These are phyloP conservation scores for Cricetomys ansorgei DNA, from an alignment of 2,113 vertebrate genomes.

Conservation along the genomic window DNA sequence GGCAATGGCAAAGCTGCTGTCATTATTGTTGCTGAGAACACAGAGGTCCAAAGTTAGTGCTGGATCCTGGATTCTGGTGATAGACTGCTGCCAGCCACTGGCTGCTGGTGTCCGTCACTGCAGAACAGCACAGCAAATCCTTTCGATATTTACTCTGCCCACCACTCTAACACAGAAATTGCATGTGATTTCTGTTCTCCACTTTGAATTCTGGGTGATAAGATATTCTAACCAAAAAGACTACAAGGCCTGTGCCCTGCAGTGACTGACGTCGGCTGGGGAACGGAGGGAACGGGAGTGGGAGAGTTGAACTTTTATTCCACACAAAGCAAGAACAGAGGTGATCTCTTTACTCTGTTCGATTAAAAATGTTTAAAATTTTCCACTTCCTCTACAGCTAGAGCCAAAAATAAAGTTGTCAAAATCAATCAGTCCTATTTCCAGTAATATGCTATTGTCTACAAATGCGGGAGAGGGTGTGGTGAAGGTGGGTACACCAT, in stretches of 20 bases:
- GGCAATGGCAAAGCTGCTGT: constrained; percentile 81
- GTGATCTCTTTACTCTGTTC: constrained; percentile 63
- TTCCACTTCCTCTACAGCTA: constrained; percentile 45
- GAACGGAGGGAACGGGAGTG: not conserved
- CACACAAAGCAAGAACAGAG: constrained; percentile 73
- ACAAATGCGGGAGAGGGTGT: not conserved
- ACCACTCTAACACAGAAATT: constrained; percentile 85
- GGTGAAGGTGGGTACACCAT: too few relatives aligned
- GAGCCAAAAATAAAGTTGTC: constrained; percentile 60
- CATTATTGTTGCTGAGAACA: constrained; percentile 85
- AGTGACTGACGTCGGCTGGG: constrained; percentile 43
- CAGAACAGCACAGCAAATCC: constrained; percentile 86
- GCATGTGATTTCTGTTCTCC: constrained; percentile 86
- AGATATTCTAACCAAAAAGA: constrained; percentile 75
- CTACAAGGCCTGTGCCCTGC: constrained; percentile 45
- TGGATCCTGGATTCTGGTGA: constrained; percentile 84
- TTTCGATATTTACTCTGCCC: constrained; percentile 86
- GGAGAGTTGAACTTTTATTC: constrained; percentile 18
- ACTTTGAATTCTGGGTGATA: constrained; percentile 76
- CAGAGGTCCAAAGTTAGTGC: constrained; percentile 83
- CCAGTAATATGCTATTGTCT: not conserved
- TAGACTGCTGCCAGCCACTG: constrained; percentile 83
- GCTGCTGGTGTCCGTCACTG: constrained; percentile 80
- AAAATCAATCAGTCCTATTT: constrained; percentile 52
- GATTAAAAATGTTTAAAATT: constrained; percentile 66